Percentiles rank a stretch among this genome's conserved stretches.
Conservation (phyloP, 2,888 invertebrate species). For the Ptilodon capucinus region DNA sequence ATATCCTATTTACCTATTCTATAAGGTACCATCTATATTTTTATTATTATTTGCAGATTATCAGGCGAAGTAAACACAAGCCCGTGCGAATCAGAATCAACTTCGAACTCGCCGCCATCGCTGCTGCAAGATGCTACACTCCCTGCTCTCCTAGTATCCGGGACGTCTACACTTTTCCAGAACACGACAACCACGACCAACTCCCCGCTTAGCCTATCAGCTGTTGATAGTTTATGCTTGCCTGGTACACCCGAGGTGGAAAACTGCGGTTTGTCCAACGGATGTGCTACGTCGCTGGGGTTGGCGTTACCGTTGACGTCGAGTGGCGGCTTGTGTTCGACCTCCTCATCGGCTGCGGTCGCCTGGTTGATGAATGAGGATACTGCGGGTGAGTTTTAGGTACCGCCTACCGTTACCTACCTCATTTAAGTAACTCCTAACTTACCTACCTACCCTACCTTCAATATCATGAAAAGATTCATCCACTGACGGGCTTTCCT, state of each 20-base stretch:
- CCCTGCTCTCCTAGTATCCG: constrained; percentile 72
- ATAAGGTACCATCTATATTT: not conserved
- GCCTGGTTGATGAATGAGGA: constrained; percentile 83
- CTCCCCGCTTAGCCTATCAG: constrained; percentile 36
- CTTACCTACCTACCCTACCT: too few species aligned
- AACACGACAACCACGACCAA: constrained; percentile 61
- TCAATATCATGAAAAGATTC: too few species aligned
- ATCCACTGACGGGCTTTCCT: too few species aligned
- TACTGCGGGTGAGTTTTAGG: constrained; percentile 65
- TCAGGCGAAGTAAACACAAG: constrained; percentile 77
- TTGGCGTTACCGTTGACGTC: constrained; percentile 71
- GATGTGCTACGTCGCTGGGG: constrained; percentile 63
- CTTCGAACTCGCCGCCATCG: constrained; percentile 83
- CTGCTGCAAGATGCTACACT: constrained; percentile 70
- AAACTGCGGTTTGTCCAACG: constrained; percentile 67
- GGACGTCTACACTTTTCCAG: constrained; percentile 70
- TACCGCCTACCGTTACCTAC: too few species aligned
- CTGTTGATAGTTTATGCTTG: constrained; percentile 55
- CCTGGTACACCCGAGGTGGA: constrained; percentile 58
- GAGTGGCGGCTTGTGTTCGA: constrained; percentile 66
- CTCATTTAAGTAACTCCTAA: too few species aligned
- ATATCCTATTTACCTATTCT: too few species aligned
- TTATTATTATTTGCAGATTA: constrained; percentile 55
- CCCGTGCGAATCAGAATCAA: constrained; percentile 84
- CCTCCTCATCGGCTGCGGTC: constrained; percentile 73